These are phyloP conservation scores for Trichomalopsis sarcophagae DNA, from an alignment of 1,140 invertebrate genomes.

Conservation along the genomic window DNA sequence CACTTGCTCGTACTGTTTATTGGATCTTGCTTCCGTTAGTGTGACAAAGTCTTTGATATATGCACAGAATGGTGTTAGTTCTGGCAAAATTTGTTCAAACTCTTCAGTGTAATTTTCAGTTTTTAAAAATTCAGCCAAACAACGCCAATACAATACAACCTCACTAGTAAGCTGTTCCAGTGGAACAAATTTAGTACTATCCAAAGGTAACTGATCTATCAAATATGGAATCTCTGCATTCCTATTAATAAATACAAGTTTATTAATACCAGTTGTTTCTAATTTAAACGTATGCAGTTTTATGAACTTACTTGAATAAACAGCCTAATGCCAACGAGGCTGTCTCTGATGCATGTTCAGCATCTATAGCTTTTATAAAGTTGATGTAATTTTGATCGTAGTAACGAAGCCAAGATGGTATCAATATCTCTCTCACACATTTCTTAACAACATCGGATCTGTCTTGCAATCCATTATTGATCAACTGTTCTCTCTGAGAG, in stretches of 20 bases:
- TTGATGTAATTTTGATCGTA: constrained; percentile 79
- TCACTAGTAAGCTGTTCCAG: constrained; percentile 76
- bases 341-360: constrained; percentile 67
- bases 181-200: constrained; percentile 74
- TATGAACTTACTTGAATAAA: constrained; percentile 63
- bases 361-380: constrained; percentile 79
- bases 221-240: constrained; percentile 55
- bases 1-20: constrained; percentile 71
- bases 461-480: constrained; percentile 82
- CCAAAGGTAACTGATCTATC: constrained; percentile 62
- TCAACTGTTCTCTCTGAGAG: constrained; percentile 79
- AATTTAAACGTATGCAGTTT: constrained; percentile 25
- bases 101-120: constrained; percentile 65
- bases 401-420: constrained; percentile 81
- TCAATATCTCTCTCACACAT: constrained; percentile 72
- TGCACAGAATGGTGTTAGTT: constrained; percentile 75
- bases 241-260: constrained; percentile 50
- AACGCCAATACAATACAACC: constrained; percentile 79
- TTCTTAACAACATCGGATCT: constrained; percentile 75
- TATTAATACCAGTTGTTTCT: background rate
- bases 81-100: constrained; percentile 74
- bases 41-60: constrained; percentile 73
- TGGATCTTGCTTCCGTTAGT: constrained; percentile 63
- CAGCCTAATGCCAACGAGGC: constrained; percentile 59
- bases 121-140: constrained; percentile 75